Percentiles rank a stretch among this genome's conserved stretches.
Conservation (phyloP, 2,888 invertebrate genomes). For the Drosophila colorata region DNA sequence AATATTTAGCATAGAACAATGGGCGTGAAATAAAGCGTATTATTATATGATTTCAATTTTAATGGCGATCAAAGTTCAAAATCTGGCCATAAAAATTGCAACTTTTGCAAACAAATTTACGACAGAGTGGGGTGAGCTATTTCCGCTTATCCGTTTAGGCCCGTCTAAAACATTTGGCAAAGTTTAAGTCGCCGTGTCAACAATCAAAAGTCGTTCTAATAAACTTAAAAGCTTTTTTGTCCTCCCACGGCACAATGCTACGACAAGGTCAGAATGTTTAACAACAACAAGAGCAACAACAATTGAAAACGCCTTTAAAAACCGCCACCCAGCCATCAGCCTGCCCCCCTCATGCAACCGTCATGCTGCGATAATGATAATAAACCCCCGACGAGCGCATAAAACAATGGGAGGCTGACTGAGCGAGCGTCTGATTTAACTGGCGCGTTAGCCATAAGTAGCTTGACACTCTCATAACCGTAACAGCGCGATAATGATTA, state of each 20-base stretch:
- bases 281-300: slow-evolving; percentile 38
- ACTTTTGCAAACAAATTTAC: slow-evolving; percentile 37
- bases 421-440: slow-evolving; percentile 73
- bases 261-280: slow-evolving; percentile 52
- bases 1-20: slow-evolving; percentile 64
- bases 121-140: neutral
- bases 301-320: slow-evolving; percentile 47
- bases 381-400: slow-evolving; percentile 66
- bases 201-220: slow-evolving; percentile 76
- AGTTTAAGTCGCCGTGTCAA: slow-evolving; percentile 58
- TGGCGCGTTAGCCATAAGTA: slow-evolving; percentile 79
- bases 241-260: slow-evolving; percentile 7
- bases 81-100: slow-evolving; percentile 54
- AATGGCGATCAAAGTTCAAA: slow-evolving; percentile 15
- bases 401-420: slow-evolving; percentile 76
- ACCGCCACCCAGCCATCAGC: neutral
- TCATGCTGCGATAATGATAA: slow-evolving; percentile 64
- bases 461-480: slow-evolving; percentile 83
- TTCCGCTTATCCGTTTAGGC: neutral
- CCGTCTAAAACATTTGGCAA: slow-evolving; percentile 41
- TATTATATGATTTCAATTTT: slow-evolving; percentile 63
- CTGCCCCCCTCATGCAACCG: neutral
- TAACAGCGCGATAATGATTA: slow-evolving; percentile 83
- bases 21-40: slow-evolving; percentile 72
- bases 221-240: slow-evolving; percentile 71